A percentile compares a stretch with the other conserved stretches of the same genome.
Evolutionary conservation across 2,888 invertebrate species (phyloP).

Genomic region (Caenorhabditis sinica): DNA sequence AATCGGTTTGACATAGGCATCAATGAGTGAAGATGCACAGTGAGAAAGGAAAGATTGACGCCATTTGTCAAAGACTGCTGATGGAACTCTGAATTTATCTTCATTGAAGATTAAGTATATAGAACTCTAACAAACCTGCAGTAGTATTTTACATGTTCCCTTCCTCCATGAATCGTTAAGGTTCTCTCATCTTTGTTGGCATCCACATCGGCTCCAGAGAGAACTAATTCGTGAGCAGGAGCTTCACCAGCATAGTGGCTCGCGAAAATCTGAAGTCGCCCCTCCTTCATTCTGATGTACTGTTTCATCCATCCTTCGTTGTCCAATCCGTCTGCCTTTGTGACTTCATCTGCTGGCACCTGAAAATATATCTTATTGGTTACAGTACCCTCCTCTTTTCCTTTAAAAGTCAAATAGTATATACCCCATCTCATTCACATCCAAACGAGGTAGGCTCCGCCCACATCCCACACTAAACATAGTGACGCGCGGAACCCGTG

Average conservation of each 20-base stretch:
- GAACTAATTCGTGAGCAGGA: slow-evolving; percentile 80
- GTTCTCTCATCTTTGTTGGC: slow-evolving; percentile 81
- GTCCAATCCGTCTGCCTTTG: slow-evolving; percentile 85
- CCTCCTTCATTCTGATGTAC: slow-evolving; percentile 86
- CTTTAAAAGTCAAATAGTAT: neutral
- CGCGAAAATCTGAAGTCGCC: slow-evolving; percentile 86
- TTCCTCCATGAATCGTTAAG: slow-evolving; percentile 78
- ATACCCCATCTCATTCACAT: too few species aligned
- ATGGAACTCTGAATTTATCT: slow-evolving; percentile 75
- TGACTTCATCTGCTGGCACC: slow-evolving; percentile 73
- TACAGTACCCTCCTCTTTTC: neutral
- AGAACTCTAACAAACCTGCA: slow-evolving; percentile 54
- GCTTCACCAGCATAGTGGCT: slow-evolving; percentile 82
- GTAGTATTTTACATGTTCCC: slow-evolving; percentile 71
- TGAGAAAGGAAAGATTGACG: slow-evolving; percentile 86
- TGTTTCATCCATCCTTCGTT: slow-evolving; percentile 86
- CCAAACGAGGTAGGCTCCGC: slow-evolving; percentile 15
- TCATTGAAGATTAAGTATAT: neutral
- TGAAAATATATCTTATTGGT: neutral
- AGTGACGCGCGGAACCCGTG: slow-evolving; percentile 41
- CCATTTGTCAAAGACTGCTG: slow-evolving; percentile 85
- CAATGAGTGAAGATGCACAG: slow-evolving; percentile 84
- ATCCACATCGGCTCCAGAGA: slow-evolving; percentile 80
- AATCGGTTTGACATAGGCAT: slow-evolving; percentile 86
- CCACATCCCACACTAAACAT: slow-evolving; percentile 4